A percentile compares a stretch with the other conserved stretches of the same genome.
Evolutionary conservation across 1,140 invertebrate species (phyloP).

Genomic region (Drosophila bocqueti): DNA sequence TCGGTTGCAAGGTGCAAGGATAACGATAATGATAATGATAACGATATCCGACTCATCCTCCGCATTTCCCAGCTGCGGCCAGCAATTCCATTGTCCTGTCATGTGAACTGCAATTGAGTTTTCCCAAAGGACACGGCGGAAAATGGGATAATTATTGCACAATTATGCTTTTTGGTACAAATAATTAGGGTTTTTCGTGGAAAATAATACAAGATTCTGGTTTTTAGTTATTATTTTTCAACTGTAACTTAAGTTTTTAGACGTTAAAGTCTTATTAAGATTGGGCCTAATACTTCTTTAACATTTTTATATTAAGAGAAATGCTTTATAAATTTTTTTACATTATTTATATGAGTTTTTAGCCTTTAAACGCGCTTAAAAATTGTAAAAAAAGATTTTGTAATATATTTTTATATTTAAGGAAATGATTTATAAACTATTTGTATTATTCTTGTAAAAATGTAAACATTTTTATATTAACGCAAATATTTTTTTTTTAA

Average conservation of each 20-base stretch:
- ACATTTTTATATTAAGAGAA: neutral
- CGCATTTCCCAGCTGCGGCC: constrained; percentile 5
- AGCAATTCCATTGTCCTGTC: constrained; percentile 39
- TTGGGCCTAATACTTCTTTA: neutral
- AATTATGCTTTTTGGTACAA: neutral
- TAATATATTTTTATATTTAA: no score
- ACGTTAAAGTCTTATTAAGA: neutral
- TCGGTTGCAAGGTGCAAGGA: constrained; percentile 9
- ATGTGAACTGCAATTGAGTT: constrained; percentile 56
- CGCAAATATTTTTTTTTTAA: no score
- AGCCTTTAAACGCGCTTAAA: no score
- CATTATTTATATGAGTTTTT: no score
- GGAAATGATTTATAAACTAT: no score
- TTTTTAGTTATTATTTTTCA: no score
- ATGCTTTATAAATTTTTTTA: neutral
- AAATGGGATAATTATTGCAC: constrained; percentile 14
- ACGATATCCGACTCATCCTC: constrained; percentile 36
- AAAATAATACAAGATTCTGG: neutral
- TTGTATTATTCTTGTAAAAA: no score
- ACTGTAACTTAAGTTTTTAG: no score
- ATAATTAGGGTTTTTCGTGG: neutral
- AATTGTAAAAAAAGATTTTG: no score
- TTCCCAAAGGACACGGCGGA: constrained; percentile 4
- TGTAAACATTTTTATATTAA: no score
- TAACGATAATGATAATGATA: constrained; percentile 40